Base-by-base conservation (phyloP, 2,113 vertebrate species). In the Xenopus borealis region DNA sequence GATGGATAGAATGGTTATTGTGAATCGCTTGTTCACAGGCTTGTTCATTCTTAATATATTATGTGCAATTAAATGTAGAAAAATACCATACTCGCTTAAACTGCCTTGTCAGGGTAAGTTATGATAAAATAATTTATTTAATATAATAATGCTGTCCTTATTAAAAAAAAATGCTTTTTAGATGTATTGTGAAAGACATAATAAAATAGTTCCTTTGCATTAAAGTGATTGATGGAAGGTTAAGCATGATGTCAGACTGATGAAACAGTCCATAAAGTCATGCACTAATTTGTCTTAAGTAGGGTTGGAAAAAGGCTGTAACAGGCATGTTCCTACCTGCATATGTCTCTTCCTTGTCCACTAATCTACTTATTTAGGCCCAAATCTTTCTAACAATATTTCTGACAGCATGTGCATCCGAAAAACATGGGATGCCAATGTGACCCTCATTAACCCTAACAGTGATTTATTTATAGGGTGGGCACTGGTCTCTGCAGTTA, bases 51-150 rank as follows among this genome's bases (percentile, higher is more conserved):
- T 66, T 57, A 57, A 74, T 62, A 68, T 75, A 55, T 63, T 63
- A 76, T 59, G 5, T 76, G 23, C 73, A 69, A 63, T 76, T 69
- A 76, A 63, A 76, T 69, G 66, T 52, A 63, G 47, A 62, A 67
- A 69, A 69, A 69, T 45, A 76, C 61, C n/a, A 30, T 14, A 47
- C 59, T 76, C 66, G 63, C n/a, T 62, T 57, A 69, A 63, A 76
- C 27, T 61, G 46, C 30, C 66, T 62, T 76, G 74, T 70, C 66
- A 76, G 59, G 47, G 61, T 76, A 76, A 76, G 66, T 69, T 76
- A 76, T 33, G 61, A 76, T 76, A 69, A 64, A 62, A 70, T 59
- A 76, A 62, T 70, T 63, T 70, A 46, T 76, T 64, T 45, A 19
- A 76, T 69, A 70, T 64, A 69, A 70, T 63, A 64, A 76, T 64